These are phyloP conservation scores for Drosophila yakuba DNA, from an alignment of 1,140 invertebrate species.

Conservation along the genomic window DNA sequence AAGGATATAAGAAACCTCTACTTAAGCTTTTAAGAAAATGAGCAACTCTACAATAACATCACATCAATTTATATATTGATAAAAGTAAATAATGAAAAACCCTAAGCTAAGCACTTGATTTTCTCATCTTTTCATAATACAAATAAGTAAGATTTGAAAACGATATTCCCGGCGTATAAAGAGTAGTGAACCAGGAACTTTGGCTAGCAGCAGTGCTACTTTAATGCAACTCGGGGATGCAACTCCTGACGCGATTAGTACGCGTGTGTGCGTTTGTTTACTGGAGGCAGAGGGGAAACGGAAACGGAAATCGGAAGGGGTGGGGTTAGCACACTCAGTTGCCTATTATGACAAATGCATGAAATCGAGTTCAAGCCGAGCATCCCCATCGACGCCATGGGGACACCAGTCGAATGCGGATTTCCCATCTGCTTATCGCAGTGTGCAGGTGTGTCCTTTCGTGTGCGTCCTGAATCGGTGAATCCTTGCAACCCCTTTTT, in stretches of 20 bases:
- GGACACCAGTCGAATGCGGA: constrained; percentile 25
- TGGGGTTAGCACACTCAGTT: constrained; percentile 14
- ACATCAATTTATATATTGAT: background rate
- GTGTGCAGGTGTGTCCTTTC: constrained; percentile 27
- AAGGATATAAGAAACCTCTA: background rate
- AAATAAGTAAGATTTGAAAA: background rate
- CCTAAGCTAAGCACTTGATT: too few species aligned
- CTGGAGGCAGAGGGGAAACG: background rate
- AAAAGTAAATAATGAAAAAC: too few species aligned
- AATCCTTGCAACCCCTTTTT: background rate
- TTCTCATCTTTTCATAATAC: too few species aligned
- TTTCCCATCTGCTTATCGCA: constrained; percentile 24
- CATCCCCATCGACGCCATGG: constrained; percentile 51
- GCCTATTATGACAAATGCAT: constrained; percentile 79
- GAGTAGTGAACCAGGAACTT: background rate
- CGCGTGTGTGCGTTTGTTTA: constrained; percentile 5
- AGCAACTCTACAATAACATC: background rate
- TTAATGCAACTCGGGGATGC: constrained; percentile 47
- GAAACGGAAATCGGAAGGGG: background rate
- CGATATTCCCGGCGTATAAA: background rate
- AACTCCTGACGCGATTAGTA: constrained; percentile 41
- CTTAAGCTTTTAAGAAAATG: background rate
- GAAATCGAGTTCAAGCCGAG: constrained; percentile 65
- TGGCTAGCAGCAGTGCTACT: constrained; percentile 44
- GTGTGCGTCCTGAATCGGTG: constrained; percentile 1